Evolutionary conservation across 2,113 vertebrate species (phyloP).

Genomic region (Scytalopus superciliaris): DNA sequence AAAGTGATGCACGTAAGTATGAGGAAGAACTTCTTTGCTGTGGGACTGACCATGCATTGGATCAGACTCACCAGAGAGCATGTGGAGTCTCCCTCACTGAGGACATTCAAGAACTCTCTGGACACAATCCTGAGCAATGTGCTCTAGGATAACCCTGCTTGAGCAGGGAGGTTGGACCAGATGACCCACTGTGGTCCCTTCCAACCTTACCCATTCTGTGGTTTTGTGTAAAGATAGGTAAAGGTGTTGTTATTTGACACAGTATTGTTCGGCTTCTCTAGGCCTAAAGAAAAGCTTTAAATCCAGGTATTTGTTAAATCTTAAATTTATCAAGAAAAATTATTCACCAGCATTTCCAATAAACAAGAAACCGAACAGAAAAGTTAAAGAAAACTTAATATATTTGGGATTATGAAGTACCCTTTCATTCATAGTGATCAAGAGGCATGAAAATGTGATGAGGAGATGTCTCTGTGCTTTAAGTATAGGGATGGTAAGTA

Average conservation of each 20-base stretch:
- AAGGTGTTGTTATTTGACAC: neutral
- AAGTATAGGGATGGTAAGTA: neutral
- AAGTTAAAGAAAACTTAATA: neutral
- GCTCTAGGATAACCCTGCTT: neutral
- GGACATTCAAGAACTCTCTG: neutral
- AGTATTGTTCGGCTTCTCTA: neutral
- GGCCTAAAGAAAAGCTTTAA: neutral
- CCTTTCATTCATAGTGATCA: neutral
- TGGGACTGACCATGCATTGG: neutral
- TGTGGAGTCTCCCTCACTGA: neutral
- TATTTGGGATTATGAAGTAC: neutral
- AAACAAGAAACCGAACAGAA: neutral
- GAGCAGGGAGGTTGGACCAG: neutral
- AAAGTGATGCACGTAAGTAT: neutral
- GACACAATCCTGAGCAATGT: neutral
- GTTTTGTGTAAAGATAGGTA: neutral
- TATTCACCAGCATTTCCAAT: neutral
- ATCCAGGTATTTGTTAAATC: neutral
- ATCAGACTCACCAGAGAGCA: neutral
- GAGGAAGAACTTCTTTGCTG: neutral
- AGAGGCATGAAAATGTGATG: neutral
- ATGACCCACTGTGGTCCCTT: neutral
- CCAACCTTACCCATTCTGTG: neutral
- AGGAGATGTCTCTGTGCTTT: neutral
- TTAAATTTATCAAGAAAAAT: neutral